Evolutionary conservation across 2,797 vertebrate genomes (phyloP), one percentile per base, ranked within the genome.

Genomic region (Hoplostethus atlanticus): DNA sequence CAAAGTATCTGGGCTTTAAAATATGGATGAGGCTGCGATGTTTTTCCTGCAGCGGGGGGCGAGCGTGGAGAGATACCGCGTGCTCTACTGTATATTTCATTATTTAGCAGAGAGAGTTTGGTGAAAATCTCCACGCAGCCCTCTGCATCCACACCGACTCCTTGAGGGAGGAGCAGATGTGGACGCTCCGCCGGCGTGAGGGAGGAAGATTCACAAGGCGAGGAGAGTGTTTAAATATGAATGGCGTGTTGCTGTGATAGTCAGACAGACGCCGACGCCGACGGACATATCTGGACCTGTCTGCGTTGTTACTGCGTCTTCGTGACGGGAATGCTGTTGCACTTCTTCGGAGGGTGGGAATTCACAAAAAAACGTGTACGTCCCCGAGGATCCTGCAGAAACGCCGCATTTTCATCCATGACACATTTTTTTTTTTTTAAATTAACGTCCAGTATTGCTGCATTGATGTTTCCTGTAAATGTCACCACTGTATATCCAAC

Each of bases 171-270:
- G 16, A 74, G 68, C 40, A 78, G 54, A 68, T 68, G 76, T 2
- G 50, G 65, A 80, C 30, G 44, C 61, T 79, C 17, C 54, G 6
- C 46, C 34, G 28, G 73, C 6, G 4, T 66, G 64, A 48, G 36
- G 7, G 28, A 77, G 64, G 15, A 77, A 68, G 28, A 21, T 21
- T 50, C 54, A 30, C 30, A 65, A 82, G 74, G 80, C 77, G 52
- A 71, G 42, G 72, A 71, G 52, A 73, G 73, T 79, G 68, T 86
- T 90, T 83, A 89, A 90, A 86, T 83, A 89, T 88, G 80, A 83
- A 91, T 88, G 86, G 84, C 21, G 77, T 80, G 80, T 81, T 87
- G 79, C 71, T 84, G 71, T 73, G 79, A 81, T 85, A 82, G 86
- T 84, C 77, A 80, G 76, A 84, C 65, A 54, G 53, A 77, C 81